These are phyloP conservation scores for Tenualosa ilisha DNA, from an alignment of 2,797 vertebrate species.

Conservation along the genomic window DNA sequence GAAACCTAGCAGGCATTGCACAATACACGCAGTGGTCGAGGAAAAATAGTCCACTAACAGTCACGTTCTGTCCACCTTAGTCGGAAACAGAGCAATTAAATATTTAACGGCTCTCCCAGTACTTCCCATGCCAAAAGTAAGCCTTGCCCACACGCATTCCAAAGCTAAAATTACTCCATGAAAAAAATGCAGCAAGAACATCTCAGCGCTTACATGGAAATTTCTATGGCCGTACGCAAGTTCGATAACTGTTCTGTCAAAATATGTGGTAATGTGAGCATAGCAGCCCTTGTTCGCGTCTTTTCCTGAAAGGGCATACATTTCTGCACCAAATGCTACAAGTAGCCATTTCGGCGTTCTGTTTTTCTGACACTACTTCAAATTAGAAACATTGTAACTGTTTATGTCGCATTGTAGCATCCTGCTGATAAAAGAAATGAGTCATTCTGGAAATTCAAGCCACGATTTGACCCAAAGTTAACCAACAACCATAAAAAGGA, in stretches of 20 bases:
- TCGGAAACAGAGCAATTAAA: slow-evolving; percentile 36
- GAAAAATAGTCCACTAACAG: not conserved
- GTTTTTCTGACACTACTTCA: not conserved
- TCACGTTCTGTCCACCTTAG: slow-evolving; percentile 20
- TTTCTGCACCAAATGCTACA: slow-evolving; percentile 6
- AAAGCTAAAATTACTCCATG: slow-evolving; percentile 29
- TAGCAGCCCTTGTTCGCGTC: not conserved
- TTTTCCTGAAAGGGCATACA: not conserved
- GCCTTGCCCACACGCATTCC: slow-evolving; percentile 22
- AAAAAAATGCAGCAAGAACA: slow-evolving; percentile 22
- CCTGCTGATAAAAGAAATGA: not conserved
- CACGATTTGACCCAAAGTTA: not conserved
- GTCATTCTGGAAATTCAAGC: not conserved
- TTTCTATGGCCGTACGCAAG: not conserved
- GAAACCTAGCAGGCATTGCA: not conserved
- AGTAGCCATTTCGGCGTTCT: not conserved
- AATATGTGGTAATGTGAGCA: slow-evolving; percentile 4
- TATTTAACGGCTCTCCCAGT: slow-evolving; percentile 28
- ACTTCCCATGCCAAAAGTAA: slow-evolving; percentile 25
- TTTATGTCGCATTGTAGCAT: not conserved
- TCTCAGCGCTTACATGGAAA: slow-evolving; percentile 13
- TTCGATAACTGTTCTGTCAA: slow-evolving; percentile 2
- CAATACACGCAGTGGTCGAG: not conserved
- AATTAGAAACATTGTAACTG: not conserved
- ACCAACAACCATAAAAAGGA: not conserved